Percentiles rank a stretch among this genome's conserved stretches.
Conservation (phyloP, 2,113 vertebrate genomes). For the Atherinomorus stipes region DNA sequence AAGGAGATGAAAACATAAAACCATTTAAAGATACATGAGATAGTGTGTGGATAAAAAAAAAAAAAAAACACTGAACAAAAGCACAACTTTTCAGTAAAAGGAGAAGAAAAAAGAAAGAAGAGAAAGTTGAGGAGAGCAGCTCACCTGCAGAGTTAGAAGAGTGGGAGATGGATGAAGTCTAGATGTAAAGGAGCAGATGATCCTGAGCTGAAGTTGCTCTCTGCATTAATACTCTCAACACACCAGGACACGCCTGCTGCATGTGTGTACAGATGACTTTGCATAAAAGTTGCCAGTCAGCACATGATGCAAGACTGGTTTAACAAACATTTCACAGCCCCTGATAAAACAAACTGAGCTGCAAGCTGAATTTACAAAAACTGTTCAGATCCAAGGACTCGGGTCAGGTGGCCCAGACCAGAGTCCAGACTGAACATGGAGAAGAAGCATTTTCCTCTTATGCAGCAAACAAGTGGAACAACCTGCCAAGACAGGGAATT, state of each 20-base stretch:
- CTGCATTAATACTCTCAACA: constrained; percentile 60
- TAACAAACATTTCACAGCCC: constrained; percentile 27
- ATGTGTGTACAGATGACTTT: background rate
- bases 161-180: constrained; percentile 1
- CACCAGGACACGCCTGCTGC: background rate
- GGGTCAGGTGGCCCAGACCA: too few relatives aligned
- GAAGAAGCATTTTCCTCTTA: too few relatives aligned
- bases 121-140: background rate
- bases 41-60: background rate
- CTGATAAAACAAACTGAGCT: constrained; percentile 49
- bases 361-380: too few relatives aligned
- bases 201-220: background rate
- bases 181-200: constrained; percentile 17
- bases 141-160: constrained; percentile 20
- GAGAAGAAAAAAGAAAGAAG: background rate
- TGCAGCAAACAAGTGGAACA: too few relatives aligned
- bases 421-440: too few relatives aligned
- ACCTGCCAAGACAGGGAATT: too few relatives aligned
- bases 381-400: too few relatives aligned
- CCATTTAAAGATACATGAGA: background rate
- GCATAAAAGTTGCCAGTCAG: constrained; percentile 9
- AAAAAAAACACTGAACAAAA: background rate
- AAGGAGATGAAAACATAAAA: too few relatives aligned
- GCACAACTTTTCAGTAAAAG: background rate
- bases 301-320: constrained; percentile 5